Base-by-base conservation (phyloP, 2,797 vertebrate genomes). In the Podarcis lilfordi region DNA sequence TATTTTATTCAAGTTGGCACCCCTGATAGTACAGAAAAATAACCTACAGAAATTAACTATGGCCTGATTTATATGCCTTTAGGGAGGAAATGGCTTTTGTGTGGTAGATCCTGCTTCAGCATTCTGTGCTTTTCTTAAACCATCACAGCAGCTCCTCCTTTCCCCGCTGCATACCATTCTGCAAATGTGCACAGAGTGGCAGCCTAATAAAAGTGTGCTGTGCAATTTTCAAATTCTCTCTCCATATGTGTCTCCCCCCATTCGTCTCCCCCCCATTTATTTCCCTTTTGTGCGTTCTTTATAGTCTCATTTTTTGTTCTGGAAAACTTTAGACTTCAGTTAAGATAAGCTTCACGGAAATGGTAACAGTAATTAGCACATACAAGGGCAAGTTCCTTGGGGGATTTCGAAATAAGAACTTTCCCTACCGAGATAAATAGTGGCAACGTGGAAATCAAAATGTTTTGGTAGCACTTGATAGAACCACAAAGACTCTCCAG, bases 321-420 rank as follows among this genome's bases (percentile, higher is more conserved):
- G 93, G 86, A 90, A 87, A 92, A 88, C 87, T 82, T 89, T 85
- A 89, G 88, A 93, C 90, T 61, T 90, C 32, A 91, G 86, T 86
- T 86, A 92, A 81, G 74, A 95, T 91, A 95, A 92, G 87, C 86
- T 94, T 94, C 84, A 88, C 90, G 91, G 79, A 93, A 93, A 74
- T 76, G 37, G 80, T 82, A 91, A 82, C 35, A 89, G 87, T 89
- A 95, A 95, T 95, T 95, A 94, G 92, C 82, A 93, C 94, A 84
- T 75, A 92, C 89, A 94, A 95, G 82, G 92, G 75, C 64, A 80
- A 77, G 90, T 92, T 95, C 92, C 89, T 80, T 3, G 3, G 92
- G 89, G 88, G 93, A 93, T 91, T 94, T 93, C 76, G 91, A 93
- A 93, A 93, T 84, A 90, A 94, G 94, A 86, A 92, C 88, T 66